Conservation (phyloP, 2,797 vertebrate species). For the Lepus townsendii region DNA sequence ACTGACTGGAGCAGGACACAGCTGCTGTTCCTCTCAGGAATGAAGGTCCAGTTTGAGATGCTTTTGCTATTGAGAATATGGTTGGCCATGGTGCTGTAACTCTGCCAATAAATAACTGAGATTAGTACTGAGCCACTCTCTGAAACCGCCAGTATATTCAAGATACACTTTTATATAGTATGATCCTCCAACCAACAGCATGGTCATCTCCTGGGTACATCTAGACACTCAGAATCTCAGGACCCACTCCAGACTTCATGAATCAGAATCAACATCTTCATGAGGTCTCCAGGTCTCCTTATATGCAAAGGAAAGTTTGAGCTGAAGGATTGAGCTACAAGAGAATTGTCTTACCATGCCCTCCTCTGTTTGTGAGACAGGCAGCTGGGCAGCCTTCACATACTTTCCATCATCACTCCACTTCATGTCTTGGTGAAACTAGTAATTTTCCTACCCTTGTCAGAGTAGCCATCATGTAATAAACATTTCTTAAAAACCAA, state of each 20-base stretch:
- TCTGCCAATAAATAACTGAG: slow-evolving; percentile 69
- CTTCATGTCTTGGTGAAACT: not conserved
- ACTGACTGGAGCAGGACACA: slow-evolving; percentile 84
- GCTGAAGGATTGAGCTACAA: not conserved
- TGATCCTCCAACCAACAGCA: not conserved
- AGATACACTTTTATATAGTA: not conserved
- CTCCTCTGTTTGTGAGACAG: not conserved
- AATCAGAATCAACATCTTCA: not conserved
- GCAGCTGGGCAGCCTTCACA: not conserved
- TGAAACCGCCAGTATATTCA: not conserved
- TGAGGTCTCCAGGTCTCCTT: not conserved
- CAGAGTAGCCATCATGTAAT: not conserved
- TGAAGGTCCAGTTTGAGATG: slow-evolving; percentile 87
- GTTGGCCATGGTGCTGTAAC: slow-evolving; percentile 88
- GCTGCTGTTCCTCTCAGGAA: slow-evolving; percentile 84
- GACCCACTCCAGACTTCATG: not conserved
- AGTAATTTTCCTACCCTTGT: not conserved
- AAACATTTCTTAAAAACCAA: not conserved
- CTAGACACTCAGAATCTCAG: not conserved
- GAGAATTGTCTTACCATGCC: not conserved
- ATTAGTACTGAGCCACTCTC: slow-evolving; percentile 28
- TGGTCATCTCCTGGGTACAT: not conserved
- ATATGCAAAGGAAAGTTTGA: not conserved
- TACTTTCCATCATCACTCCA: not conserved
- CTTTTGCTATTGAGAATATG: slow-evolving; percentile 86